Evolutionary conservation across 1,140 invertebrate genomes (phyloP), one percentile per base, ranked within the genome.

Genomic region (Pachypeltis micranthus): DNA sequence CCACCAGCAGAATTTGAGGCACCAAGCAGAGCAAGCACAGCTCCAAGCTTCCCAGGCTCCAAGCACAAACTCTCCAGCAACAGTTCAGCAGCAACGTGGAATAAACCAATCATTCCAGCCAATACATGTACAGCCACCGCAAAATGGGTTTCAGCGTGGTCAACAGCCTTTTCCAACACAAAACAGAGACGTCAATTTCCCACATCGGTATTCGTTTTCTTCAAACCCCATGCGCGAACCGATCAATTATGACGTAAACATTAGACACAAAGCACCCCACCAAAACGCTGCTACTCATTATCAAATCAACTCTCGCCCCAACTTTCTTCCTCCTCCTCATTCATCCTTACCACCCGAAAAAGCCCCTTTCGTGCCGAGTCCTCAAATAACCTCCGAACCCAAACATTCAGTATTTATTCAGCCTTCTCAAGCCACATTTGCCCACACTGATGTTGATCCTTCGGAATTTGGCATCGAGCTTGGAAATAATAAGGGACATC

Each of bases 1-100:
- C 64, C 66, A 70, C 28, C 70, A 71, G 24, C 74, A 75, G 68
- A 71, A 70, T 66, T 72, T 72, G 51, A 67, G 63, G 25, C 68
- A 71, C 29, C 67, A 72, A 68, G 65, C 67, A 39, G n/a, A 44
- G 25, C 68, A 64, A 25, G 70, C 70, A 67, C 69, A 62, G 34
- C 25, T 63, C 7, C 66, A 64, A 65, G 27, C 62, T 23, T 56
- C 34, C 55, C 59, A 34, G 26, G 25, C 31, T 62, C 7, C 56
- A 63, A 63, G 62, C 47, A 57, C 54, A 51, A 51, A n/a, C n/a
- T 51, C 57, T 67, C 54, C 59, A 65, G 25, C 62, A 27, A 63
- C 44, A 55, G 23, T 34, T 3, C 47, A 64, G 10, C 59, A 62
- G 39, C 66, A 66, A 31, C 55, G 61, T 23, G 59, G 58, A 19